Base-by-base conservation (phyloP, 2,888 invertebrate species). In the Elgonia sp. region DNA sequence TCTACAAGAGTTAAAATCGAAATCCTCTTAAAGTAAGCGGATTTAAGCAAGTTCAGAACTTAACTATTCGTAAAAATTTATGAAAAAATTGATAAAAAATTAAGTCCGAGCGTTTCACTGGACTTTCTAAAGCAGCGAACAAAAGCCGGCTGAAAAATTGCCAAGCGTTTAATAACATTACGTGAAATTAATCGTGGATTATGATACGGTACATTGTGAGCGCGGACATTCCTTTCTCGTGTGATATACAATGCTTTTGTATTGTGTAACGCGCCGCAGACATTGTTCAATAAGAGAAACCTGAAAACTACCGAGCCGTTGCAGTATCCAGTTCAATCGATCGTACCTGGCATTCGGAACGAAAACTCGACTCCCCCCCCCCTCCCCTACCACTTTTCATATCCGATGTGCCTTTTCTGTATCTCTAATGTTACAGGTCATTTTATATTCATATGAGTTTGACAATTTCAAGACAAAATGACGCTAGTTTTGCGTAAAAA, bases 251-350 rank as follows among this genome's bases (percentile, higher is more conserved):
- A 81, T 70, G 72, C 62, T 63, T 72, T 81, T 40, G 63, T 63
- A 70, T 84, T 84, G 69, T 84, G 70, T 84, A 84, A 77, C 29
- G 76, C 76, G 46, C 67, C 60, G 50, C 62, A 70, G 63, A 77
- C 79, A 79, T 65, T 84, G 79, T 84, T 84, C 84, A 73, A 39
- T 72, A 79, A 84, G 79, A 84, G 84, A 84, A 84, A 84, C 84
- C 79, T 84, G 84, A 77, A 84, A 84, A 84, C 72, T 84, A 84
- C 69, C 65, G 72, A 84, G 73, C 84, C 77, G 79, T 84, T 46
- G 57, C 70, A 42, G 75, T 80, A 80, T 80, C 69, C 67, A 80
- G 77, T 85, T 80, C 73, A 67, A 85, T 85, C 80, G 85, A 85
- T 85, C 60, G 75, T 76, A 77, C 77, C 76, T 84, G 76, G 76